Percentiles rank a stretch among this genome's conserved stretches.
Evolutionary conservation across 2,113 vertebrate species (phyloP).

Genomic region (Lipophrys pholis): DNA sequence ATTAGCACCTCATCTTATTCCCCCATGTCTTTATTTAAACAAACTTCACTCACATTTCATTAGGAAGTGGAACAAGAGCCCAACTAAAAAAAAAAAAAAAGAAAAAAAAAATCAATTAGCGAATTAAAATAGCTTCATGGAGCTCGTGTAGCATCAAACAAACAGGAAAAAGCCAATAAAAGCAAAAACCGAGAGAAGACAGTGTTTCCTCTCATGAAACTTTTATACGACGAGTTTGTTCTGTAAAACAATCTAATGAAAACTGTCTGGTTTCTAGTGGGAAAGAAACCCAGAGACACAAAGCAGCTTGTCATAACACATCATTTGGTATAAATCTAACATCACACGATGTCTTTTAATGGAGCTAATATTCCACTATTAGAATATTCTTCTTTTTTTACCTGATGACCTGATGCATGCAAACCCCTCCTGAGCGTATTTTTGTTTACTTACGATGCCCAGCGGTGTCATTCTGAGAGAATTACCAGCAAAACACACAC

Average conservation of each 20-base stretch:
- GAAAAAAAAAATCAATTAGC: constrained; percentile 28
- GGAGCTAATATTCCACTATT: too few relatives aligned
- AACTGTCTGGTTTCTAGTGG: constrained; percentile 22
- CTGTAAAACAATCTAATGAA: constrained; percentile 50
- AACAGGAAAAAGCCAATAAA: constrained; percentile 72
- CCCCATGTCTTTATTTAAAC: constrained; percentile 52
- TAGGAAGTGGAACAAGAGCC: constrained; percentile 72
- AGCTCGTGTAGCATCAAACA: constrained; percentile 74
- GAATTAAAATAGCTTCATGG: constrained; percentile 68
- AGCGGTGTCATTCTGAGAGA: too few relatives aligned
- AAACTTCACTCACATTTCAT: constrained; percentile 51
- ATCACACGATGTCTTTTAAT: too few relatives aligned
- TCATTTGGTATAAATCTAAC: too few relatives aligned
- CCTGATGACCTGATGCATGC: too few relatives aligned
- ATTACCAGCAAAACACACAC: too few relatives aligned
- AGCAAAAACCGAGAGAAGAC: constrained; percentile 49
- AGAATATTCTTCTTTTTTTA: too few relatives aligned
- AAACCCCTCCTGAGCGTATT: too few relatives aligned
- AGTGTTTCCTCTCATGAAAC: constrained; percentile 74
- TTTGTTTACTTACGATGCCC: too few relatives aligned
- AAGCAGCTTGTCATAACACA: not conserved
- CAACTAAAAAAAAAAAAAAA: constrained; percentile 57
- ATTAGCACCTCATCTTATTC: constrained; percentile 1
- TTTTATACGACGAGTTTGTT: constrained; percentile 43
- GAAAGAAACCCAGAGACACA: constrained; percentile 6